Base-by-base conservation (phyloP, 2,113 vertebrate genomes). In the Mormyrus iriodes region DNA sequence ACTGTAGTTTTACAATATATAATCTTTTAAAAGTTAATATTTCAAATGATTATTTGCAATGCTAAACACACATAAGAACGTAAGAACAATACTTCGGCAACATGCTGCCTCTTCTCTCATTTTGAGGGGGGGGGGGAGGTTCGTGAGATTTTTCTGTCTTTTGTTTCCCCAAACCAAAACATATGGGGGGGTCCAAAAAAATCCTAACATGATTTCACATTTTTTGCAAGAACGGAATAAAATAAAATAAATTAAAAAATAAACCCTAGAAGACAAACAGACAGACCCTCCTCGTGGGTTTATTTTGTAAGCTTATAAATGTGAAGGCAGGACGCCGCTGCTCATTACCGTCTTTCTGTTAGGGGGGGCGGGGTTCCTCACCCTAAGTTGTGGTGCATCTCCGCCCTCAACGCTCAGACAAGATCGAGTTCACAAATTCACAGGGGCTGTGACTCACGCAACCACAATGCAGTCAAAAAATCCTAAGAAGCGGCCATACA, bases 1-100 rank as follows among this genome's bases (percentile, higher is more conserved):
- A 93, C 92, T 87, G 91, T 61, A 93, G 92, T 91, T 93, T 90
- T 91, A 95, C 94, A 94, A 92, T 92, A 94, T 93, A 91, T 91
- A 86, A 82, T 91, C 90, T 42, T 76, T 87, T 82, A 92, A 90
- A 93, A 92, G 69, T 51, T 83, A 90, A 73, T 91, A 84, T 89
- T 69, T 92, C 91, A 88, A 92, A 91, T 88, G 87, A 91, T 88
- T 92, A 83, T 92, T 93, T 93, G 92, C 90, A 92, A 93, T 87
- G 93, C 91, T 94, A 85, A 84, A 93, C 90, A 94, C 92, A 91
- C 21, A 92, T 91, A 91, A 90, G 91, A 92, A 90, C 88, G 90
- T 90, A 92, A 91, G 90, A 93, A 92, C 88, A 79, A 92, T 91
- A 89, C 91, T 91, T 88, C 90, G 69, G 92, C 85, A 93, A 92